Percentiles rank a stretch among this genome's conserved stretches.
These are phyloP conservation scores for Oenanthe melanoleuca DNA, from an alignment of 2,113 vertebrate species.

Conservation along the genomic window DNA sequence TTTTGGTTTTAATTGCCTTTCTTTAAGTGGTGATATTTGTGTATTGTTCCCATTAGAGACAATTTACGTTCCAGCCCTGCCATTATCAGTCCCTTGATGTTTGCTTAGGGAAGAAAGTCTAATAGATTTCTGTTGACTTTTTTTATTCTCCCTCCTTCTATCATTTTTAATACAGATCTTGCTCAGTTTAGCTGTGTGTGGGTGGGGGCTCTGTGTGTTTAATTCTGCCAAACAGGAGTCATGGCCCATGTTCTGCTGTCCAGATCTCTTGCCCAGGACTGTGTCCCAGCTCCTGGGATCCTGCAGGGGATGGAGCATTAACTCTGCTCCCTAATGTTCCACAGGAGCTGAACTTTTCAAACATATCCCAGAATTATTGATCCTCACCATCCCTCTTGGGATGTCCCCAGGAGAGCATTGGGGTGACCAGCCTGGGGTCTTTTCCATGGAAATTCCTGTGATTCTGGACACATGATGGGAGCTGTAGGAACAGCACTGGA, in stretches of 20 bases:
- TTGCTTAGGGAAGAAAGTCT: conserved; percentile 61
- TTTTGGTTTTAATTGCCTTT: conserved; percentile 63
- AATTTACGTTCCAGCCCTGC: conserved; percentile 52
- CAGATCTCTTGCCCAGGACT: neutral
- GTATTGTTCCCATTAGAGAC: conserved; percentile 60
- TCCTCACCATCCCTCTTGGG: neutral
- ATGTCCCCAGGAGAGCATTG: neutral
- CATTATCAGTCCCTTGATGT: conserved; percentile 66
- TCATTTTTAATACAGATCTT: conserved; percentile 34
- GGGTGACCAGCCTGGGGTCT: neutral
- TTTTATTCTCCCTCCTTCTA: conserved; percentile 24
- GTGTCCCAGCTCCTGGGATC: neutral
- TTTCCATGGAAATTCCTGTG: neutral
- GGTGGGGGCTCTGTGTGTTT: neutral
- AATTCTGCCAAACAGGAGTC: neutral
- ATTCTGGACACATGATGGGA: neutral
- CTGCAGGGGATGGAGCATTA: neutral
- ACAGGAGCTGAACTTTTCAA: neutral
- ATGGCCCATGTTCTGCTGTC: neutral
- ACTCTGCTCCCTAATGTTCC: neutral
- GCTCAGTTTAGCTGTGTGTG: neutral
- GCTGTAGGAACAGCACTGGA: rapidly evolving
- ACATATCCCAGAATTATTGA: neutral
- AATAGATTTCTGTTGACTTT: conserved; percentile 60
- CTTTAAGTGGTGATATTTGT: conserved; percentile 64